Evolutionary conservation across 2,888 invertebrate genomes (phyloP), one percentile per base, ranked within the genome.

Genomic region (Zhuqinia jingwanae): DNA sequence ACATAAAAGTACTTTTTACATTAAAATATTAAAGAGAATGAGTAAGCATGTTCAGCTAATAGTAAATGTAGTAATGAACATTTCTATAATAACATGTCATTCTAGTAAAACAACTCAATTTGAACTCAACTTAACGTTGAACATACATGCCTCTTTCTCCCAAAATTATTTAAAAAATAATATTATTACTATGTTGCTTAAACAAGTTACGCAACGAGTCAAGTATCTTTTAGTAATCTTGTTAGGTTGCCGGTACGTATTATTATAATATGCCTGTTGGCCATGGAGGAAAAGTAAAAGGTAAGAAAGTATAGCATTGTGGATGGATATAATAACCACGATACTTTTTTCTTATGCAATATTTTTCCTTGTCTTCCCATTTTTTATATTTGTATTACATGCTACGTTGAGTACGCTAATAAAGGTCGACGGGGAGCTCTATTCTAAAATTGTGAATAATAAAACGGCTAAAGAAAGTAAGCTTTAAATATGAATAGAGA

Each of bases 401-500:
- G 85, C 36, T 73, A 85, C 85, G 85, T 50, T 85, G 79, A 85
- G 53, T 85, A 63, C 63, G 73, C 50, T 85, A 85, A 85, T 85
- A 79, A 85, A 85, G 73, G 78, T 68, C 78, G 85, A 85, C 78
- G 60, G 70, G 78, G 85, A 70, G 60, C 78, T 60, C 53, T 78
- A 73, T 42, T 47, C 70, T 70, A 47, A 45, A 47, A 47, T 60
- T 45, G 82, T 60, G 75, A 82, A 73, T 73, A 45, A 47, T 63
- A 36, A 25, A 47, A 47, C 10, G 60, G 27, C 53, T 53, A 53
- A 56, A 30, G 53, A 13, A 56, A 76, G 27, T 36, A 53, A 50
- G 10, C 30, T 20, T 56, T 56, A 36, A 25, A 2, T 60, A 27
- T 13, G 27, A 60, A 60, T 15, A 60, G 13, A 5, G n/a, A n/a